These are phyloP conservation scores for Speoplatyrhinus poulsoni DNA, from an alignment of 2,113 vertebrate genomes.

Conservation along the genomic window DNA sequence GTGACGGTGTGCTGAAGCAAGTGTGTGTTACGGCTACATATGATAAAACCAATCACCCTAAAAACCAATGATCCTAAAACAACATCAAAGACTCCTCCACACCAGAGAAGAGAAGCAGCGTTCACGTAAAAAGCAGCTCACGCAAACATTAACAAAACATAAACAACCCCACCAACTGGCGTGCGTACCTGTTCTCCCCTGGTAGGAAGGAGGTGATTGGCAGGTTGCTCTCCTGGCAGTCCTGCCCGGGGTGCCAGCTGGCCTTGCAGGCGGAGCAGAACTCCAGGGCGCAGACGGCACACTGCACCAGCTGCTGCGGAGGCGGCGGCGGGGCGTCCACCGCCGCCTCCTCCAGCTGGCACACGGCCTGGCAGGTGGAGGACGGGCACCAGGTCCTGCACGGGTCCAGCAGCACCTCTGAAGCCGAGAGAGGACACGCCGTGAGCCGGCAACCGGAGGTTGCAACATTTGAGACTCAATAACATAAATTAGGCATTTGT, in stretches of 20 bases:
- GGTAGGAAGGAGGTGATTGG: slow-evolving; percentile 89
- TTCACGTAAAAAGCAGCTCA: not conserved
- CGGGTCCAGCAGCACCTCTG: slow-evolving; percentile 96
- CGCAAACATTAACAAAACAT: not conserved
- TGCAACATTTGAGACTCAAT: too few relatives aligned
- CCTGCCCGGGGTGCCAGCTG: slow-evolving; percentile 93
- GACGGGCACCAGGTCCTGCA: slow-evolving; percentile 98
- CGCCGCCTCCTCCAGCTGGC: slow-evolving; percentile 90
- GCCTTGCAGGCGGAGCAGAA: slow-evolving; percentile 96
- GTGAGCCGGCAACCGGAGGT: too few relatives aligned
- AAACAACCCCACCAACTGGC: not conserved
- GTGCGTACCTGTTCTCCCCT: slow-evolving; percentile 89
- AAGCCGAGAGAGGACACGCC: not conserved
- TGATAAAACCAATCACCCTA: not conserved
- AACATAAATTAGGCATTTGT: too few relatives aligned
- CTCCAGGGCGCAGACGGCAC: slow-evolving; percentile 87
- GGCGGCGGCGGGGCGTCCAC: slow-evolving; percentile 80
- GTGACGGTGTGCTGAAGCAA: too few relatives aligned
- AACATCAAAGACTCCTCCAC: not conserved
- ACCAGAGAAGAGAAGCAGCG: not conserved
- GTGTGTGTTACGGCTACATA: too few relatives aligned
- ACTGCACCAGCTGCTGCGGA: slow-evolving; percentile 89
- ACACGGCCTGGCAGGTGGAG: slow-evolving; percentile 94
- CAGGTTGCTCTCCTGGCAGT: slow-evolving; percentile 88
- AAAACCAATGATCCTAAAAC: not conserved